A percentile compares a stretch with the other conserved stretches of the same genome.
These are phyloP conservation scores for Cephus spinipes DNA, from an alignment of 2,888 invertebrate genomes.

Conservation along the genomic window DNA sequence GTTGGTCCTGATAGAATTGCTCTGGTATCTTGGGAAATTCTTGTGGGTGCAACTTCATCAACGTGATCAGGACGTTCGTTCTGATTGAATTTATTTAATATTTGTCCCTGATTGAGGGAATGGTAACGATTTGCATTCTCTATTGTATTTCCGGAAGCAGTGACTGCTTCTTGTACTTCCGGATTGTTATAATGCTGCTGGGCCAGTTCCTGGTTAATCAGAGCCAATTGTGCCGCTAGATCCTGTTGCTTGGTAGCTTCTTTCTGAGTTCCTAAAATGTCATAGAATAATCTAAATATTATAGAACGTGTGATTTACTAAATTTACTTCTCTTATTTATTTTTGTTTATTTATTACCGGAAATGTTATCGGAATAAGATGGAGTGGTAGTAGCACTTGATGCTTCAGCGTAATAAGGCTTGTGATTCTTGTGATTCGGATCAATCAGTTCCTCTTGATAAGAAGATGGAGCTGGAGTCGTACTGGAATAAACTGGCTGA, in stretches of 20 bases:
- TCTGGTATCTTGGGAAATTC: constrained; percentile 22
- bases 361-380: constrained; percentile 22
- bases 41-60: not conserved
- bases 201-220: constrained; percentile 27
- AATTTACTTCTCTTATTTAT: not conserved
- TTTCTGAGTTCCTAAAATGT: constrained; percentile 16
- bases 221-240: constrained; percentile 33
- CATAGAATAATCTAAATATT: not conserved
- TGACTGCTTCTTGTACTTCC: not conserved
- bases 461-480: constrained; percentile 14
- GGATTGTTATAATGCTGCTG: constrained; percentile 2
- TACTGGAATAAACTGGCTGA: constrained; percentile 19
- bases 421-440: constrained; percentile 30
- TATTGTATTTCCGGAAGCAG: no score
- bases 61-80: not conserved
- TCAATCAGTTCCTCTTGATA: constrained; percentile 38
- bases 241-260: constrained; percentile 34
- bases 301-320: not conserved
- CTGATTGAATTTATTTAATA: not conserved
- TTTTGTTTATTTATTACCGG: not conserved
- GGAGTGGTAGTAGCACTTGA: constrained; percentile 34
- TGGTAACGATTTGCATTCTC: not conserved
- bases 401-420: constrained; percentile 28
- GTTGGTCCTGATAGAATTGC: constrained; percentile 59
- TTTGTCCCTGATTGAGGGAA: not conserved